Evolutionary conservation across 2,888 invertebrate genomes (phyloP).

Genomic region (Zygaena filipendulae): DNA sequence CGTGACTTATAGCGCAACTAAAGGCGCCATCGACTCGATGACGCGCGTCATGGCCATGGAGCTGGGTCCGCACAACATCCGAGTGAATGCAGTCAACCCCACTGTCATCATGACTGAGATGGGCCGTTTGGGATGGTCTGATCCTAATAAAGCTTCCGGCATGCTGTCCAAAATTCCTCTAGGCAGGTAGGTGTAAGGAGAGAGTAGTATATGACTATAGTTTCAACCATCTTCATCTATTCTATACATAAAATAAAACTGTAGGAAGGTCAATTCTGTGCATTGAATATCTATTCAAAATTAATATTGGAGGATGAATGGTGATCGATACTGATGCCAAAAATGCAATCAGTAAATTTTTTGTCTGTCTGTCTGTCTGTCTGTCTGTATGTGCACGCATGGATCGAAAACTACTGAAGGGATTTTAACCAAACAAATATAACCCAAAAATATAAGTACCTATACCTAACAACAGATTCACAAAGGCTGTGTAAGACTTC

Average conservation of each 20-base stretch:
- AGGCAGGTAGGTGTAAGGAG: conserved; percentile 66
- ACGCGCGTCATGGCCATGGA: conserved; percentile 83
- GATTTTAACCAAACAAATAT: too few species aligned
- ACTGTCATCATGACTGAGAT: conserved; percentile 89
- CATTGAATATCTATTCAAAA: not conserved
- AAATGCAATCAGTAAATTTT: too few species aligned
- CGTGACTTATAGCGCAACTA: conserved; percentile 78
- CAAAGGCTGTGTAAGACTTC: too few species aligned
- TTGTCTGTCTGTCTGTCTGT: too few species aligned
- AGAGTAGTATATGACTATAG: not conserved
- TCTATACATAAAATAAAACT: too few species aligned
- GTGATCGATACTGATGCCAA: too few species aligned
- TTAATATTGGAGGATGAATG: too few species aligned
- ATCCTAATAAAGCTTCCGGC: conserved; percentile 73
- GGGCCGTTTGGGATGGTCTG: conserved; percentile 81
- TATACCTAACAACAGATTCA: too few species aligned
- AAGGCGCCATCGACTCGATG: conserved; percentile 84
- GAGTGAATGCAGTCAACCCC: conserved; percentile 88
- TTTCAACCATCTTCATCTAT: not conserved
- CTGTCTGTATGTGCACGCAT: too few species aligned
- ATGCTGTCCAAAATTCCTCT: conserved; percentile 82
- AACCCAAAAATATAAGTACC: too few species aligned
- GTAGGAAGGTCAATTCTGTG: not conserved
- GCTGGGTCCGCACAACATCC: conserved; percentile 79
- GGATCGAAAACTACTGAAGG: too few species aligned